Conservation (phyloP, 2,113 vertebrate genomes). For the Campylorhamphus procurvoides region DNA sequence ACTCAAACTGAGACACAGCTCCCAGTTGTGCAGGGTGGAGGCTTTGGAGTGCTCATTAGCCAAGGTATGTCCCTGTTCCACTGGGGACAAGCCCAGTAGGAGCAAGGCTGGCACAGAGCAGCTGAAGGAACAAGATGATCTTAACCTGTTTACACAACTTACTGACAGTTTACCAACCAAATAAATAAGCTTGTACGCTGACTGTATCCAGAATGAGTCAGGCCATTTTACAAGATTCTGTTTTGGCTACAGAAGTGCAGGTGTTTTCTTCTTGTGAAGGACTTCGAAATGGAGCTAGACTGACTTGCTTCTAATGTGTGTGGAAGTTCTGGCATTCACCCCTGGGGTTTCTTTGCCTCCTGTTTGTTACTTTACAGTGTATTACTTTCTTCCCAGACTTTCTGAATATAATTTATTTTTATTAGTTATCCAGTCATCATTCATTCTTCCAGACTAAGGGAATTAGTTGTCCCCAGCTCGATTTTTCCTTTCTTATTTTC, state of each 20-base stretch:
- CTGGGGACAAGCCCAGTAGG: fast-evolving
- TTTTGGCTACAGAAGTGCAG: neutral
- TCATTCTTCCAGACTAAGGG: neutral
- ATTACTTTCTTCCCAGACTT: neutral
- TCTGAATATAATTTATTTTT: neutral
- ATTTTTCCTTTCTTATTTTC: neutral
- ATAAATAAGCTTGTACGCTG: neutral
- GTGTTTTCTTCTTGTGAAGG: neutral
- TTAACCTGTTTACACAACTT: neutral
- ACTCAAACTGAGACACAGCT: fast-evolving
- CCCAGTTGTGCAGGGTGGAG: neutral
- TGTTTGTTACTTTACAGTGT: neutral
- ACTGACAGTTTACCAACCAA: neutral
- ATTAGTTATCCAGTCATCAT: neutral
- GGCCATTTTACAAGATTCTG: neutral
- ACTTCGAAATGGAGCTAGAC: neutral
- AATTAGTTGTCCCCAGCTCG: neutral
- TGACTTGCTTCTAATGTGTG: neutral
- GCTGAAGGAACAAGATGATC: neutral
- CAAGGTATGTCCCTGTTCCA: fast-evolving
- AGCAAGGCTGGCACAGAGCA: neutral
- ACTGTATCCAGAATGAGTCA: neutral
- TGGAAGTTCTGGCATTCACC: neutral
- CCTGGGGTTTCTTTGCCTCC: neutral
- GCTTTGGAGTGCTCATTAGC: neutral